These are phyloP conservation scores for Drusus annulatus DNA, from an alignment of 1,140 invertebrate genomes.

Conservation along the genomic window DNA sequence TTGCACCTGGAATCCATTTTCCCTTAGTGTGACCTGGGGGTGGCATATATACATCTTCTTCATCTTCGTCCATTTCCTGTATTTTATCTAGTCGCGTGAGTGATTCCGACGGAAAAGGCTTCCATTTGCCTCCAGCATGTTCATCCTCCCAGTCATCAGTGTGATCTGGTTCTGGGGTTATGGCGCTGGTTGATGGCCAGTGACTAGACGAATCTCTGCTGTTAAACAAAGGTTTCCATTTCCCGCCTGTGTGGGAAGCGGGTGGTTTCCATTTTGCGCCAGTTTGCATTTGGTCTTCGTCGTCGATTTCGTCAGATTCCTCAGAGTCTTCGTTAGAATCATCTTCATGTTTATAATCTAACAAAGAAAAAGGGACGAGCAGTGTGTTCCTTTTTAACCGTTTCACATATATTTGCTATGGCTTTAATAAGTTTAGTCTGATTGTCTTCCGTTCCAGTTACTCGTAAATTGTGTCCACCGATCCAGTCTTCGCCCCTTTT, in stretches of 20 bases:
- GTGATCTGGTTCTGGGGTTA: conserved; percentile 67
- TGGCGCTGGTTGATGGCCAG: conserved; percentile 60
- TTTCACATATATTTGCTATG: conserved; percentile 73
- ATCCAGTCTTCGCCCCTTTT: conserved; percentile 73
- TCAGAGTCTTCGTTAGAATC: conserved; percentile 72
- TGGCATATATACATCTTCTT: conserved; percentile 71
- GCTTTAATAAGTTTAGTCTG: conserved; percentile 76
- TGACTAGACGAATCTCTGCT: conserved; percentile 50
- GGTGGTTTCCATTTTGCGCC: conserved; percentile 81
- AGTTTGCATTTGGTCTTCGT: conserved; percentile 72
- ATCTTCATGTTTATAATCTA: conserved; percentile 71
- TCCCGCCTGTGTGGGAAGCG: conserved; percentile 79
- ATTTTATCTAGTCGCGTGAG: conserved; percentile 60
- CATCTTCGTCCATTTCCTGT: conserved; percentile 61
- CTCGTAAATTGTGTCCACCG: conserved; percentile 72
- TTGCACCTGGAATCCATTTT: conserved; percentile 82
- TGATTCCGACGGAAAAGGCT: conserved; percentile 62
- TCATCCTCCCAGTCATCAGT: conserved; percentile 64
- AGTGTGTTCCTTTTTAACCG: conserved; percentile 66
- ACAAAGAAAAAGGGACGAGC: conserved; percentile 65
- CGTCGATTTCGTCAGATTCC: conserved; percentile 74
- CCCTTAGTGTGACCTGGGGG: conserved; percentile 81
- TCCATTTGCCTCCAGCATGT: conserved; percentile 69
- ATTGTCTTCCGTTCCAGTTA: conserved; percentile 70
- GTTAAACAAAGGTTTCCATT: conserved; percentile 74